phyloP scores from a whole-genome alignment of 2,888 invertebrate species.

The Linhomoeus sp. region DNA sequence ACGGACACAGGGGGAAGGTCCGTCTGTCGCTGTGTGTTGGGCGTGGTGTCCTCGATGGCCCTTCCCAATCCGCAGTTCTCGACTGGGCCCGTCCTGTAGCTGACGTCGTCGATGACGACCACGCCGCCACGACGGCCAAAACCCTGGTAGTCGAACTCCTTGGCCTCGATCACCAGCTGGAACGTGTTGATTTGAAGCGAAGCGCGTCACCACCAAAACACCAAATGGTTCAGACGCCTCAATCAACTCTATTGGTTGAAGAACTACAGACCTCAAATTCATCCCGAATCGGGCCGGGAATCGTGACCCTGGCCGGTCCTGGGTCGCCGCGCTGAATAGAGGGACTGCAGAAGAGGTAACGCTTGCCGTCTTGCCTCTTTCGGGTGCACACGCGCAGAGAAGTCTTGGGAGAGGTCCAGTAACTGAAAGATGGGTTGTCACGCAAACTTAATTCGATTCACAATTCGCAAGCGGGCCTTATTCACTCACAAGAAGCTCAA shows the following conservation, averaged over 20 bases:
- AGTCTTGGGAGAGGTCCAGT: constrained; percentile 17
- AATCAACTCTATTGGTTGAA: too few relatives aligned
- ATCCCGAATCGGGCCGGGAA: constrained; percentile 15
- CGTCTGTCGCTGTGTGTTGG: too few relatives aligned
- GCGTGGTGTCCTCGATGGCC: too few relatives aligned
- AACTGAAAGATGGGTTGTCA: constrained; percentile 1
- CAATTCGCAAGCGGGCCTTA: background rate
- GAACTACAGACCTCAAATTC: constrained; percentile 18
- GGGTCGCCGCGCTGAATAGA: constrained; percentile 13
- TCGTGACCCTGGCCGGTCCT: constrained; percentile 13
- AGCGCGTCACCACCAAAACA: background rate
- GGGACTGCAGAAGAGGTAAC: constrained; percentile 17
- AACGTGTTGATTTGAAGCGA: background rate
- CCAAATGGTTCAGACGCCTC: background rate
- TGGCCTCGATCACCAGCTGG: constrained; percentile 19
- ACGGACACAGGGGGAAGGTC: too few relatives aligned
- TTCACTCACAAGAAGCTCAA: constrained; percentile 9
- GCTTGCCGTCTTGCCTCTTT: constrained; percentile 10
- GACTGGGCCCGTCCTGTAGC: too few relatives aligned
- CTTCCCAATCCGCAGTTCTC: too few relatives aligned
- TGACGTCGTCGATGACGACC: constrained; percentile 17
- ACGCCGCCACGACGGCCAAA: constrained; percentile 18
- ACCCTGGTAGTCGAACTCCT: constrained; percentile 13
- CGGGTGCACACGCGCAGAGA: constrained; percentile 15
- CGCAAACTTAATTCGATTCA: background rate